These are phyloP conservation scores for Nycticryphes semicollaris DNA, from an alignment of 2,113 vertebrate genomes.

Conservation along the genomic window DNA sequence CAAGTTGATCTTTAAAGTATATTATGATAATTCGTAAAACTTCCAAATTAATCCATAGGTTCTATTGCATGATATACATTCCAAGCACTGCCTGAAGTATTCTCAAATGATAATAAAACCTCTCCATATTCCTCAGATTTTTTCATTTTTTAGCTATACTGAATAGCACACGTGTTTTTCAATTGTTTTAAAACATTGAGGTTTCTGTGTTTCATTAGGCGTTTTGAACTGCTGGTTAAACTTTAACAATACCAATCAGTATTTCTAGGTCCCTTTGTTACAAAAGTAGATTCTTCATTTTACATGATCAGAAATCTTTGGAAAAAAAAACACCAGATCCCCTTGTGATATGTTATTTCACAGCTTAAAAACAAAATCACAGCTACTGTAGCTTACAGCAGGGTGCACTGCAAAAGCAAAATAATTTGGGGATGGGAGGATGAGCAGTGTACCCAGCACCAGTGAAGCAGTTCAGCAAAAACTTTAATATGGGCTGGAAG, in stretches of 20 bases:
- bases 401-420: conserved; percentile 48
- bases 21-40: background rate
- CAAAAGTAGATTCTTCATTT: conserved; percentile 19
- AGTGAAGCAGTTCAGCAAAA: conserved; percentile 41
- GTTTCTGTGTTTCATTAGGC: background rate
- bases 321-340: conserved; percentile 46
- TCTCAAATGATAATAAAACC: background rate
- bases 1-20: background rate
- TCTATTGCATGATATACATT: background rate
- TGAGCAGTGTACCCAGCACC: conserved; percentile 16
- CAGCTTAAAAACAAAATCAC: conserved; percentile 75
- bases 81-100: background rate
- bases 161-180: background rate
- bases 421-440: conserved; percentile 15
- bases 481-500: conserved; percentile 11
- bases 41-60: background rate
- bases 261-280: conserved; percentile 24
- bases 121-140: background rate
- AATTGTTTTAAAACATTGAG: background rate
- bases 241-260: conserved; percentile 15
- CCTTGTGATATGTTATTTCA: conserved; percentile 70
- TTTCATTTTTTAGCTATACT: background rate
- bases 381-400: conserved; percentile 64
- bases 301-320: conserved; percentile 41
- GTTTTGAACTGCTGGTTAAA: conserved; percentile 30